These are phyloP conservation scores for Alectoris magna DNA, from an alignment of 2,797 vertebrate genomes.

Conservation along the genomic window DNA sequence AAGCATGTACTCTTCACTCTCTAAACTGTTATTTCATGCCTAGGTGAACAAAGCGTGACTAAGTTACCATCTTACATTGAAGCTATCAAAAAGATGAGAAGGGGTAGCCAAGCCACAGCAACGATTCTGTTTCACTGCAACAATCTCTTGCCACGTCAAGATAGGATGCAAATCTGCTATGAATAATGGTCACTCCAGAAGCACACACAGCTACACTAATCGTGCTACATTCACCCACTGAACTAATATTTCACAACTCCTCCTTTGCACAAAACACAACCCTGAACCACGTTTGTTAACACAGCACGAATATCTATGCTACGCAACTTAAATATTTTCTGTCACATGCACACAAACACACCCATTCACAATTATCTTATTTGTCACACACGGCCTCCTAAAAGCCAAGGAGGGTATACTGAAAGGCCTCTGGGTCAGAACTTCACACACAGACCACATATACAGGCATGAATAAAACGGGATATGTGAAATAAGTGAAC, in stretches of 20 bases:
- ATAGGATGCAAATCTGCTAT: slow-evolving; percentile 44
- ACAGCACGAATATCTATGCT: background rate
- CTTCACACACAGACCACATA: background rate
- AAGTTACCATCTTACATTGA: slow-evolving; percentile 4
- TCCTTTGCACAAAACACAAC: background rate
- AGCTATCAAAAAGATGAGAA: slow-evolving; percentile 22
- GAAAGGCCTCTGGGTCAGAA: background rate
- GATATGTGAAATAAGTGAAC: background rate
- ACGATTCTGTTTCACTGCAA: slow-evolving; percentile 17
- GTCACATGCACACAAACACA: background rate
- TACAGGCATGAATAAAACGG: background rate
- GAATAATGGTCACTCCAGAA: slow-evolving; percentile 46
- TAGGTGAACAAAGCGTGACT: background rate
- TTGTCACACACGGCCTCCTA: background rate
- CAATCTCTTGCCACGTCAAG: slow-evolving; percentile 19
- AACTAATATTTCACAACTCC: background rate
- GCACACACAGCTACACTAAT: background rate
- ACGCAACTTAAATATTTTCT: rapidly evolving
- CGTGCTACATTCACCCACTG: background rate
- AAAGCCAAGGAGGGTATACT: background rate
- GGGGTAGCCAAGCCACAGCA: background rate
- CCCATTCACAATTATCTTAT: background rate
- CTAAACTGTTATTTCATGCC: background rate
- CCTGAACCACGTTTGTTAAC: background rate
- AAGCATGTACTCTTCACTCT: background rate